phyloP scores from a whole-genome alignment of 30 jellyfish, hydroid and myxozoan species.

The Rhopilema esculentum region DNA sequence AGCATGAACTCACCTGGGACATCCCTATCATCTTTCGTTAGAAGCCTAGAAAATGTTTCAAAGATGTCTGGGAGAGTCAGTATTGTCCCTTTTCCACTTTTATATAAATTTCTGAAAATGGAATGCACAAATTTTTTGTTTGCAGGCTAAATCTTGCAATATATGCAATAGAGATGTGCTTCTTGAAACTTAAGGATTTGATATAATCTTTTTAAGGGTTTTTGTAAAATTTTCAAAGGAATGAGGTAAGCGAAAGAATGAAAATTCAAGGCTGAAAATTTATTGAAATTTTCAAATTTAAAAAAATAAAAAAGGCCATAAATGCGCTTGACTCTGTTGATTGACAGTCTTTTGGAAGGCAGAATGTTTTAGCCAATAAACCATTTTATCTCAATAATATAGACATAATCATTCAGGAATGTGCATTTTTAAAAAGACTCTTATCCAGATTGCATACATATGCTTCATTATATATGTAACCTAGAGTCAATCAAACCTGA shows the following conservation, averaged over 20 bases:
- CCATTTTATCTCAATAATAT: not conserved
- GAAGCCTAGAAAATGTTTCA: slow-evolving; percentile 28
- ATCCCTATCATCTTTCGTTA: slow-evolving; percentile 30
- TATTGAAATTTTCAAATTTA: too few species aligned
- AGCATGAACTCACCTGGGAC: slow-evolving; percentile 29
- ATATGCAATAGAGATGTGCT: not conserved
- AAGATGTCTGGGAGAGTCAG: slow-evolving; percentile 41
- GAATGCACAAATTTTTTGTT: not conserved
- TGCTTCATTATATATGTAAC: not conserved
- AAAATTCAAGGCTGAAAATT: too few species aligned
- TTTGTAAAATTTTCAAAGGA: not conserved
- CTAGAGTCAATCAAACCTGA: not conserved
- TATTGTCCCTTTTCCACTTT: not conserved
- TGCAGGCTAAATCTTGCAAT: not conserved
- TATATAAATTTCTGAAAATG: not conserved
- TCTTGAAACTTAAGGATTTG: not conserved
- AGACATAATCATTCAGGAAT: not conserved
- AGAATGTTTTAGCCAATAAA: not conserved
- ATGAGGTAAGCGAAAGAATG: too few species aligned
- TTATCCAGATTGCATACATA: not conserved
- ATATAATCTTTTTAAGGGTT: not conserved
- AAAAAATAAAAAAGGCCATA: not conserved
- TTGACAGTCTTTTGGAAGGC: not conserved
- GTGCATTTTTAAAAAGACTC: not conserved
- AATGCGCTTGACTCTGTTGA: not conserved